Percentiles rank a stretch among this genome's conserved stretches.
These are phyloP conservation scores for Pocillopora meandrina DNA, from an alignment of 92 coral and sea anemone genomes.

Conservation along the genomic window DNA sequence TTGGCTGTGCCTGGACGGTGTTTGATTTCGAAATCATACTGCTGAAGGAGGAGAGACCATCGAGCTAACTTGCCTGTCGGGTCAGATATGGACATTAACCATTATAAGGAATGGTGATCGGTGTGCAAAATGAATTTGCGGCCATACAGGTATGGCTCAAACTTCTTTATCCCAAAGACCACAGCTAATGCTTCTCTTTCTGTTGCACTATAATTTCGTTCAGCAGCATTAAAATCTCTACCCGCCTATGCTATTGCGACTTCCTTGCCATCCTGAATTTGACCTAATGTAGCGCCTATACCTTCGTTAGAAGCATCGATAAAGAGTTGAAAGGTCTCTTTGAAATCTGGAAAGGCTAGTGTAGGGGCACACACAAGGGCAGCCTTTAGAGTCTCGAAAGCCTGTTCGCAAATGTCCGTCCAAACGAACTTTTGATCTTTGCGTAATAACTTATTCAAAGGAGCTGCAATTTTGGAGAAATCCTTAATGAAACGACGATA, in stretches of 20 bases:
- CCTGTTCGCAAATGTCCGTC: conserved; percentile 36
- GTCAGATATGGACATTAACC: conserved; percentile 46
- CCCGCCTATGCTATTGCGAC: conserved; percentile 61
- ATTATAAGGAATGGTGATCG: conserved; percentile 47
- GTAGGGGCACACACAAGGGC: conserved; percentile 50
- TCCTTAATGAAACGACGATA: conserved; percentile 61
- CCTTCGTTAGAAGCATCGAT: conserved; percentile 55
- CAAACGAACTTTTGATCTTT: conserved; percentile 37
- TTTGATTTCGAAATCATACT: conserved; percentile 48
- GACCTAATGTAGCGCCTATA: conserved; percentile 55
- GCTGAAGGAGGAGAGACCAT: conserved; percentile 49
- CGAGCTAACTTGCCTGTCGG: conserved; percentile 53
- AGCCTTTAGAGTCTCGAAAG: conserved; percentile 43
- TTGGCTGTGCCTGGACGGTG: conserved; percentile 30
- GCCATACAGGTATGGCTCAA: conserved; percentile 39
- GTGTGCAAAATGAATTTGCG: conserved; percentile 42
- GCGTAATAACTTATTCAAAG: conserved; percentile 44
- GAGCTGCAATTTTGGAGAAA: conserved; percentile 52
- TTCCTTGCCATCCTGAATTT: conserved; percentile 38
- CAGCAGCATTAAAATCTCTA: conserved; percentile 40
- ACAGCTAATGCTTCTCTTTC: conserved; percentile 59
- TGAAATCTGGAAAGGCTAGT: conserved; percentile 50
- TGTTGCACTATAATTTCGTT: conserved; percentile 54
- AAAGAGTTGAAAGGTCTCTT: conserved; percentile 34
- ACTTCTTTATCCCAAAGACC: conserved; percentile 37